Base-by-base conservation (phyloP, 1,140 invertebrate species). In the Hydropsyche tenuis region DNA sequence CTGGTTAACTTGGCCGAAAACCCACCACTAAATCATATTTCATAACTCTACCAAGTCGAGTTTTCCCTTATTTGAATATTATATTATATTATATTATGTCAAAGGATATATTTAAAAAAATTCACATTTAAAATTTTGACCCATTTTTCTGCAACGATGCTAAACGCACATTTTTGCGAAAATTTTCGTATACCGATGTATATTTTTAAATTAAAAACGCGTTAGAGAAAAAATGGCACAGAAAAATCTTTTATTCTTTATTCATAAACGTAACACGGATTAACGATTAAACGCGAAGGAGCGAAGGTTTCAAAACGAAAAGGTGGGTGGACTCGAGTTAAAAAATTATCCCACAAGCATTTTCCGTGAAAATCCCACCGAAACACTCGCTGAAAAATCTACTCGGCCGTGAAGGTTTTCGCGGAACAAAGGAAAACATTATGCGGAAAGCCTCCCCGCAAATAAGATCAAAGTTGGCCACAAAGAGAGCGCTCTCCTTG, bases 361-460 rank as follows among this genome's bases (percentile, higher is more conserved):
- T 48, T 25, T 48, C 43, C 9, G 43, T 20, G 42, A 68, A 68
- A 68, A 68, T 68, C 65, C 45, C 16, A 42, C 64, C 37, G 64
- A 46, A 66, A 66, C n/a, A n/a, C 42, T 16, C 64, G 65, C 23
- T 68, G 65, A 68, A 68, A 68, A 68, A 68, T 68, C 42, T 46
- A 68, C 45, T 68, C 45, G 43, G n/a, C 65, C 65, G 65, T 68
- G 45, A 68, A 68, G 65, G 65, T 48, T 68, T 68, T 48, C 22
- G 22, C 43, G 37, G 45, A 68, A 68, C 65, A 68, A 68, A 68
- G 65, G 22, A 48, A 68, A 68, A 48, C 65, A 68, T 68, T 68
- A 68, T 22, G 65, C 65, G 6, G 45, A 68, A 48, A 68, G 45
- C 65, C 23, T 16, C 6, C 65, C 43, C 65, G 37, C 37, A 48